These are phyloP conservation scores for Toxostoma redivivum DNA, from an alignment of 2,113 vertebrate species.

Conservation along the genomic window DNA sequence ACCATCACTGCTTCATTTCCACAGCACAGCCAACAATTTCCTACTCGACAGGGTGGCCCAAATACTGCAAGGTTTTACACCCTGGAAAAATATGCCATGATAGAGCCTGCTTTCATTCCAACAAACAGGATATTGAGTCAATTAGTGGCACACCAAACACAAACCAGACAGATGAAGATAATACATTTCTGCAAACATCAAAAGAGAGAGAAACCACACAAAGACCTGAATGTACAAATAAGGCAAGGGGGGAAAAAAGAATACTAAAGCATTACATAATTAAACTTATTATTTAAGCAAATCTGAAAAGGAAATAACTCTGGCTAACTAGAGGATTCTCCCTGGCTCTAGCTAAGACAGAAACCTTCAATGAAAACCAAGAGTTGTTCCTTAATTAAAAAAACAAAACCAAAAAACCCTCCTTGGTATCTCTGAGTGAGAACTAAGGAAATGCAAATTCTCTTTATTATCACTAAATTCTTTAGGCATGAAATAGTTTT, in stretches of 20 bases:
- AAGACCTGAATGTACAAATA: conserved; percentile 38
- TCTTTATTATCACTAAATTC: not conserved
- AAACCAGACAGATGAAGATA: conserved; percentile 67
- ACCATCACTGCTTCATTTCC: not conserved
- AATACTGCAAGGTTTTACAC: conserved; percentile 26
- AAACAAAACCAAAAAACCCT: not conserved
- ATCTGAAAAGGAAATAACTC: not conserved
- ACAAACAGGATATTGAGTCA: conserved; percentile 59
- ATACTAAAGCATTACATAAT: not conserved
- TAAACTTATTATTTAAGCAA: conserved; percentile 29
- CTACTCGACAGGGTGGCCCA: not conserved
- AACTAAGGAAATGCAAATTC: conserved; percentile 19
- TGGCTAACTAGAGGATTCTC: conserved; percentile 11
- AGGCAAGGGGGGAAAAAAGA: not conserved
- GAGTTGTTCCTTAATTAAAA: conserved; percentile 1
- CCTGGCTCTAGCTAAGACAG: not conserved
- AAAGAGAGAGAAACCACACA: conserved; percentile 56
- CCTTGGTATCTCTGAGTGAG: not conserved
- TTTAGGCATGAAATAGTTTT: not conserved
- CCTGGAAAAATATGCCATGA: not conserved
- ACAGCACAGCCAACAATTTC: not conserved
- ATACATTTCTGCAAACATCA: conserved; percentile 62
- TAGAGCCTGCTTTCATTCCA: not conserved
- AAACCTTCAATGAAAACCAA: conserved; percentile 2
- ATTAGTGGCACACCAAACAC: conserved; percentile 59